Evolutionary conservation across 2,888 invertebrate species (phyloP), one percentile per base, ranked within the genome.

Genomic region (Melinaea menophilus): DNA sequence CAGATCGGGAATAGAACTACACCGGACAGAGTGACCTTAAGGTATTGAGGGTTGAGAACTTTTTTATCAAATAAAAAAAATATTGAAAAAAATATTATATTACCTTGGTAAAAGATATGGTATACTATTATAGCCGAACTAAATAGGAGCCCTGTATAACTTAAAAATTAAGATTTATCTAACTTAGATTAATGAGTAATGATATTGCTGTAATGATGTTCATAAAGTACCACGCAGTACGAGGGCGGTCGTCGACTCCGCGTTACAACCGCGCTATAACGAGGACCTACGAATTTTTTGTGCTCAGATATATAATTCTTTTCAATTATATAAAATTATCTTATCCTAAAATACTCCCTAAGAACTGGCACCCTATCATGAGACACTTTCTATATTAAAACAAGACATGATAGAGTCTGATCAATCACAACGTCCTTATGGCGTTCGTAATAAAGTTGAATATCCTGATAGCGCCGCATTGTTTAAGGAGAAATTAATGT

Each of bases 361-460:
- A 48, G 22, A 48, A 12, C 75, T 69, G 80, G 68, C 77, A 77
- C 79, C 75, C 75, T 75, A 77, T 66, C 72, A 76, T 78, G 82
- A 80, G 84, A 86, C 86, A 87, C 87, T 86, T 86, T 87, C 85
- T 86, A 85, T 77, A 72, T 72, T 75, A 76, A 76, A 79, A 79
- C 76, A 77, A 74, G 75, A 75, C 76, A 75, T 77, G 80, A 75
- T 73, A 82, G 79, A 5, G 22, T 31, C 51, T 11, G 51, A 31
- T 51, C 48, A 33, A 62, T 60, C 58, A 55, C 37, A 60, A 48
- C 55, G 68, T 72, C 72, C 75, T 76, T 82, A 79, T 77, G 69
- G 1, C 62, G n/a, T 73, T 51, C 11, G 31, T 0, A 5, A 64
- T 81, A 84, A 74, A 72, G 81, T 78, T 78, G 71, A 80, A 75